A percentile compares a stretch with the other conserved stretches of the same genome.
These are phyloP conservation scores for Vanacampus margaritifer DNA, from an alignment of 2,113 vertebrate genomes.

Conservation along the genomic window DNA sequence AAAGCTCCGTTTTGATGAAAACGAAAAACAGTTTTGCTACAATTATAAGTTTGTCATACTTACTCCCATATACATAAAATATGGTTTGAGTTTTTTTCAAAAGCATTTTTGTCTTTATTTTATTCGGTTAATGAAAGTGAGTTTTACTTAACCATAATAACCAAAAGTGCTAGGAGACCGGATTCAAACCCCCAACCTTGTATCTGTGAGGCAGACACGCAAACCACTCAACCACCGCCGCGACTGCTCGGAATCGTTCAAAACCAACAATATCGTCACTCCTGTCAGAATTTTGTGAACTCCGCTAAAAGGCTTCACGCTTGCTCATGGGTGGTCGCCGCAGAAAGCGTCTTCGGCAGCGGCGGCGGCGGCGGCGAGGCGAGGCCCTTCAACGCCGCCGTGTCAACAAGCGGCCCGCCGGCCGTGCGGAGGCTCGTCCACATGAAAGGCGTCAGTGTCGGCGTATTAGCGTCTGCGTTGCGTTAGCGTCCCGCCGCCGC, in stretches of 20 bases:
- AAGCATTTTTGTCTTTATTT: too few species aligned
- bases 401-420: background rate
- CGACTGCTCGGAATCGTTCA: background rate
- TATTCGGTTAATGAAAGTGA: too few species aligned
- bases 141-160: too few species aligned
- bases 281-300: background rate
- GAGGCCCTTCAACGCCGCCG: background rate
- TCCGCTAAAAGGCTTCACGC: background rate
- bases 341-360: background rate
- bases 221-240: background rate
- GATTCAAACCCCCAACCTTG: background rate
- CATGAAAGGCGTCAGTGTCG: slow-evolving; percentile 16
- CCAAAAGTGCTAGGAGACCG: too few species aligned
- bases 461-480: slow-evolving; percentile 13
- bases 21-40: too few species aligned
- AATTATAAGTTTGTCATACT: too few species aligned
- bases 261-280: background rate
- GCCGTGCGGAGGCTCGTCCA: background rate
- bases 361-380: too few species aligned
- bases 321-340: background rate
- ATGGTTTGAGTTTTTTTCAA: too few species aligned
- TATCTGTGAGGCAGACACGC: background rate
- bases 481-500: slow-evolving; percentile 6
- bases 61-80: too few species aligned
- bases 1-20: too few species aligned